Percentiles rank a stretch among this genome's conserved stretches.
These are phyloP conservation scores for Trichogramma evanescens DNA, from an alignment of 2,888 invertebrate species.

Conservation along the genomic window DNA sequence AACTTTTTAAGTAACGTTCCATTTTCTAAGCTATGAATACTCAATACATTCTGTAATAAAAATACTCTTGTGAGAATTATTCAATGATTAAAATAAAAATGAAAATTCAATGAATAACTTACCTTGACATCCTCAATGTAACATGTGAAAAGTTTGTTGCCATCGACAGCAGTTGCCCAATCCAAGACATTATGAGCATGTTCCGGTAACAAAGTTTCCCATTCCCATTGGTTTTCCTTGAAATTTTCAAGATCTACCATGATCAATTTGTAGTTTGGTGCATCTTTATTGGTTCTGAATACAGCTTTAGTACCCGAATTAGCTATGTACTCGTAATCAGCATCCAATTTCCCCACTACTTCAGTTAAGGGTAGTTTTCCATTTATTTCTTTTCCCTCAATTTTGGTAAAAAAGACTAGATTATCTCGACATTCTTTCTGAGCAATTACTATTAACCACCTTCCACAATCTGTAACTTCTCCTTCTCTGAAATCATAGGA, in stretches of 20 bases:
- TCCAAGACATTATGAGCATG: constrained; percentile 82
- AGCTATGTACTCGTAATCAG: constrained; percentile 91
- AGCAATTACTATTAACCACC: constrained; percentile 76
- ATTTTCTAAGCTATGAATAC: constrained; percentile 66
- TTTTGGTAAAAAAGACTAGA: constrained; percentile 76
- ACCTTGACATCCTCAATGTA: constrained; percentile 95
- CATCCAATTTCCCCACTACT: constrained; percentile 82
- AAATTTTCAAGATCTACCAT: constrained; percentile 71
- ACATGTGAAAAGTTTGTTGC: constrained; percentile 78
- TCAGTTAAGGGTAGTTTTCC: constrained; percentile 65
- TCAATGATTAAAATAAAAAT: not conserved
- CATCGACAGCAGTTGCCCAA: constrained; percentile 78
- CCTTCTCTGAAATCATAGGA: constrained; percentile 41
- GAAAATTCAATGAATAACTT: constrained; percentile 25
- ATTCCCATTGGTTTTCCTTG: constrained; percentile 73
- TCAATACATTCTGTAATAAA: constrained; percentile 65
- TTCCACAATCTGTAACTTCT: constrained; percentile 84
- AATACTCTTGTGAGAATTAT: not conserved
- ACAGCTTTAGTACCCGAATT: constrained; percentile 76
- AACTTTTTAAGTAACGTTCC: constrained; percentile 70
- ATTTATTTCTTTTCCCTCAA: constrained; percentile 59
- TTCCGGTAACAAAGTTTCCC: constrained; percentile 78
- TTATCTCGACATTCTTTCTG: constrained; percentile 89
- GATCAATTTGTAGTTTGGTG: constrained; percentile 85
- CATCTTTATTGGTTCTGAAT: constrained; percentile 88